These are phyloP conservation scores for Gallinago paraguaiae DNA, from an alignment of 2,113 vertebrate genomes.

Conservation along the genomic window DNA sequence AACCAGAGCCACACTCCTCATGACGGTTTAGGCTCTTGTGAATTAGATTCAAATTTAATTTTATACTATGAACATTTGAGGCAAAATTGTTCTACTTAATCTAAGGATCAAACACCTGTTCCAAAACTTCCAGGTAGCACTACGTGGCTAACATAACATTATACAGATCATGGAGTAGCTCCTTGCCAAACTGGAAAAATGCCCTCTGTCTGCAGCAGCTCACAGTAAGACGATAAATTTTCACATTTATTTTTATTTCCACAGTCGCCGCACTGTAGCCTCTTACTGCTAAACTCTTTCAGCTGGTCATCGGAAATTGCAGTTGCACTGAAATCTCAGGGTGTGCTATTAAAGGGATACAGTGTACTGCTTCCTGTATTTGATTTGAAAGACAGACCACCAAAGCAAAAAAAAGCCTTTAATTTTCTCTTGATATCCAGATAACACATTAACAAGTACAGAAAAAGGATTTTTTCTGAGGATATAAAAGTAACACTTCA, in stretches of 20 bases:
- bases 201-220: background rate
- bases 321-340: background rate
- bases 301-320: background rate
- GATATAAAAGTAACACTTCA: background rate
- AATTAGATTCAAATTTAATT: background rate
- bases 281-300: background rate
- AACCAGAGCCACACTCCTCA: background rate
- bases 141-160: background rate
- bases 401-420: background rate
- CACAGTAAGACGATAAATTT: background rate
- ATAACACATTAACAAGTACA: background rate
- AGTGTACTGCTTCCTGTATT: background rate
- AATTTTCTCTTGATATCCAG: background rate
- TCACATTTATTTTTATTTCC: background rate
- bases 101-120: background rate
- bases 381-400: background rate
- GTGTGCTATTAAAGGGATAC: background rate
- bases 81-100: background rate
- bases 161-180: fast-evolving
- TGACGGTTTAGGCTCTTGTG: background rate
- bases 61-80: background rate
- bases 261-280: background rate
- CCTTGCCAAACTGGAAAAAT: background rate
- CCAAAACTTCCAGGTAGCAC: background rate
- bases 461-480: background rate